phyloP scores from a whole-genome alignment of 2,797 vertebrate genomes.

The Hippocampus kuda region DNA sequence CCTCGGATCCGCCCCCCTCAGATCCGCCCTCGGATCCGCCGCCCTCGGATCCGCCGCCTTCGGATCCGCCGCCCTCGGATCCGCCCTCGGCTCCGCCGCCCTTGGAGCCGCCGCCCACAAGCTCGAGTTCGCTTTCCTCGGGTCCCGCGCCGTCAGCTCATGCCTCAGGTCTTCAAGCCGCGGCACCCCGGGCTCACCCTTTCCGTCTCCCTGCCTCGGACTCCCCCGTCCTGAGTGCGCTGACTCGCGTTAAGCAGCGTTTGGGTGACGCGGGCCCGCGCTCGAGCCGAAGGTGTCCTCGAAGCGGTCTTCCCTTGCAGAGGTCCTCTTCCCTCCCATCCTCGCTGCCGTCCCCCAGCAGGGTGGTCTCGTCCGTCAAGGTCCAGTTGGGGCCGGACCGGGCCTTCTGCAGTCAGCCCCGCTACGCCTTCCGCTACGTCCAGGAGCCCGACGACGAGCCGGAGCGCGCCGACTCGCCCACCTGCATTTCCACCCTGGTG shows the following conservation, averaged over 20 bases:
- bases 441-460: conserved; percentile 20
- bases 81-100: not conserved
- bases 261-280: conserved; percentile 37
- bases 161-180: not conserved
- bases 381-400: conserved; percentile 78
- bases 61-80: not conserved
- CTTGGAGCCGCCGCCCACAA: not conserved
- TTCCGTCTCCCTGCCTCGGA: not conserved
- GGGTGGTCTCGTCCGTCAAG: conserved; percentile 83
- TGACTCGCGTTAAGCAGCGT: conserved; percentile 33
- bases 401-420: conserved; percentile 70
- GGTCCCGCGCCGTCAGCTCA: not conserved
- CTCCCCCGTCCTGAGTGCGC: conserved; percentile 38
- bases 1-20: too few species aligned
- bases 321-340: conserved; percentile 84
- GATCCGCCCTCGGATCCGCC: not conserved
- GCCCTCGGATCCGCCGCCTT: not conserved
- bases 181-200: not conserved
- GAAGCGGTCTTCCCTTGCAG: conserved; percentile 57
- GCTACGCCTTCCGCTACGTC: conserved; percentile 77
- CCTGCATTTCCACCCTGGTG: conserved; percentile 68
- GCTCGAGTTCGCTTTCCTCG: not conserved
- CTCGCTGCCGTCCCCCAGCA: conserved; percentile 71
- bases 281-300: conserved; percentile 46
- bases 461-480: conserved; percentile 31